These are phyloP conservation scores for Rhagonycha fulva DNA, from an alignment of 2,888 invertebrate genomes.

Conservation along the genomic window DNA sequence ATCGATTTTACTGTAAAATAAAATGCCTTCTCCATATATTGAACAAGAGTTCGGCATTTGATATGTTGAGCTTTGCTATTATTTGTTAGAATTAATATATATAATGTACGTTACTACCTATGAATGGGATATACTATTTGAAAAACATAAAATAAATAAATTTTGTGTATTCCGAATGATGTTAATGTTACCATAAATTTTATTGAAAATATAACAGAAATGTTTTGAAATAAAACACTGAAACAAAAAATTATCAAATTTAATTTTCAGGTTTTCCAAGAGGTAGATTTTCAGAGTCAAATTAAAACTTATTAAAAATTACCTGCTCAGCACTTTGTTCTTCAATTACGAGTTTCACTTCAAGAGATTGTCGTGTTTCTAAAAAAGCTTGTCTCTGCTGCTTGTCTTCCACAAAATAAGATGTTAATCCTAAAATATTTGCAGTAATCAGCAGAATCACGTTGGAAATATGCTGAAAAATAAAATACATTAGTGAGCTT, in stretches of 20 bases:
- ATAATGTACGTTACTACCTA: neutral
- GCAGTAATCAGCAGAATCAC: constrained; percentile 71
- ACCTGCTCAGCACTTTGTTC: constrained; percentile 94
- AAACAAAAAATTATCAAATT: neutral
- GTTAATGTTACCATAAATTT: neutral
- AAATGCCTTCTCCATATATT: neutral
- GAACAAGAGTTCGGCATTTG: neutral
- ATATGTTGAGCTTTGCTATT: neutral
- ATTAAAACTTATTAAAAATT: constrained; percentile 11
- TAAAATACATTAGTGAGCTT: neutral
- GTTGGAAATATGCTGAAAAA: constrained; percentile 72
- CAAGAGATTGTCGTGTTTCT: constrained; percentile 88
- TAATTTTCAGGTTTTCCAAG: neutral
- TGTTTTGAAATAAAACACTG: neutral
- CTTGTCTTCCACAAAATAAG: constrained; percentile 77
- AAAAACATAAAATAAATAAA: neutral
- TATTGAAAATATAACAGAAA: no score
- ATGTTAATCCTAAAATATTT: constrained; percentile 74
- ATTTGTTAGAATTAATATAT: neutral
- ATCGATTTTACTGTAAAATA: neutral
- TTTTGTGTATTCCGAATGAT: neutral
- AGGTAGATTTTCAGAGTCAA: neutral
- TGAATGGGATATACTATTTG: neutral
- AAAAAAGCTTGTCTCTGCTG: constrained; percentile 87
- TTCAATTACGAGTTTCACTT: constrained; percentile 90